Evolutionary conservation across 2,888 invertebrate genomes (phyloP), one percentile per base, ranked within the genome.

Genomic region (Caenorhabditis zanzibari): DNA sequence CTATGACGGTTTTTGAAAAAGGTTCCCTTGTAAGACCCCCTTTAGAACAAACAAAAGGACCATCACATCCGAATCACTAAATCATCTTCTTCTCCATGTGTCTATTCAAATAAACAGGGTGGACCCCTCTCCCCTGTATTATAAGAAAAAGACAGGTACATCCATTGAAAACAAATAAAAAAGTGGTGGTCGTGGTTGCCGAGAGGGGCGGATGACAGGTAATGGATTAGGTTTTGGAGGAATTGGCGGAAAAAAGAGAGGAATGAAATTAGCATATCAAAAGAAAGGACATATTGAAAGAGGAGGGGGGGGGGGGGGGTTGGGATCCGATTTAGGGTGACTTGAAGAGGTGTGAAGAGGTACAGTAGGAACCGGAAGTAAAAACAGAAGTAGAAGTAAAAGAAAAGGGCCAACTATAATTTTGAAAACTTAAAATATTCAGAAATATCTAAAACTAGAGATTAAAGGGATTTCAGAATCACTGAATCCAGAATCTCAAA

Each of bases 241-340:
- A 22, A 54, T 54, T 54, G 54, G 54, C 54, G 49, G 47, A 24
- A 41, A 38, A 61, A 49, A 19, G 64, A 66, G 14, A 32, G 7
- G n/a, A 24, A 19, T 35, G 24, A 66, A 71, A 77, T 77, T 77
- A 77, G 77, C 77, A 77, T 77, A 77, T 77, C 77, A 77, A 77
- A 77, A 77, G 77, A 71, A 77, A 77, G 77, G 77, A 77, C 77
- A 71, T 77, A 77, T 77, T 72, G 72, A 49, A 24, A 16, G 16
- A n/a, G 32, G 16, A 10, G 26, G 47, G 38, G 41, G 63, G 66
- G 56, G 26, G 24, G 63, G 63, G n/a, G 22, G 19, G 16, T 35
- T 2, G 44, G 58, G 6, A n/a, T n/a, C n/a, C n/a, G n/a, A n/a
- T n/a, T n/a, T n/a, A n/a, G 49, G 35, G 19, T 26, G 41, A 41